These are phyloP conservation scores for Lepilemur septentrionalis DNA, from an alignment of 2,797 vertebrate genomes.

Conservation along the genomic window DNA sequence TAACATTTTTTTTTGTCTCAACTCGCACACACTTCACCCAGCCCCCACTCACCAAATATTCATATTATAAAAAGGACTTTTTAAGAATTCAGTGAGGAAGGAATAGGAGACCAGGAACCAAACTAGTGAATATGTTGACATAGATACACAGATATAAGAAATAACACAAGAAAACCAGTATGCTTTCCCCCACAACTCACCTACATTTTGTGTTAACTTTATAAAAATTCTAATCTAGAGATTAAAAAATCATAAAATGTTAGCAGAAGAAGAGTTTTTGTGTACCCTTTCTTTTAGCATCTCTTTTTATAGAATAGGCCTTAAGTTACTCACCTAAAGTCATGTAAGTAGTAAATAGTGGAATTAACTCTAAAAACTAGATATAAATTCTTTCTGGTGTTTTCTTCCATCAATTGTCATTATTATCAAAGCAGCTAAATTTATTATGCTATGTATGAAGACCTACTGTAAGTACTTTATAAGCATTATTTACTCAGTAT, in stretches of 20 bases:
- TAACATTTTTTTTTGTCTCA: slow-evolving; percentile 10
- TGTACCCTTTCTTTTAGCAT: neutral
- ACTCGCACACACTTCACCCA: neutral
- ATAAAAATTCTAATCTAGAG: neutral
- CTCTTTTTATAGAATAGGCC: neutral
- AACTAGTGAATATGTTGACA: neutral
- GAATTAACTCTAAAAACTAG: neutral
- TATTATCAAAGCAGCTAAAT: neutral
- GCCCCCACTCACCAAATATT: neutral
- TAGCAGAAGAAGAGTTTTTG: neutral
- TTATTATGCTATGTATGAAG: neutral
- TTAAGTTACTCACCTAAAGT: neutral
- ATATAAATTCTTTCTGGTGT: neutral
- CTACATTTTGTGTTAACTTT: neutral
- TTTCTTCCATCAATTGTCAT: neutral
- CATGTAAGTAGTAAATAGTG: neutral
- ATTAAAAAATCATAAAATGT: neutral
- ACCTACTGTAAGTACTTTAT: neutral
- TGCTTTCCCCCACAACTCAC: neutral
- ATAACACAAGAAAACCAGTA: neutral
- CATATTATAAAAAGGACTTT: neutral
- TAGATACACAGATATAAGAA: neutral
- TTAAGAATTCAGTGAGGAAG: neutral
- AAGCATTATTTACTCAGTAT: neutral
- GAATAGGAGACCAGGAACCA: neutral